Evolutionary conservation across 2,888 invertebrate genomes (phyloP), one percentile per base, ranked within the genome.

Genomic region (Nomada fucata): DNA sequence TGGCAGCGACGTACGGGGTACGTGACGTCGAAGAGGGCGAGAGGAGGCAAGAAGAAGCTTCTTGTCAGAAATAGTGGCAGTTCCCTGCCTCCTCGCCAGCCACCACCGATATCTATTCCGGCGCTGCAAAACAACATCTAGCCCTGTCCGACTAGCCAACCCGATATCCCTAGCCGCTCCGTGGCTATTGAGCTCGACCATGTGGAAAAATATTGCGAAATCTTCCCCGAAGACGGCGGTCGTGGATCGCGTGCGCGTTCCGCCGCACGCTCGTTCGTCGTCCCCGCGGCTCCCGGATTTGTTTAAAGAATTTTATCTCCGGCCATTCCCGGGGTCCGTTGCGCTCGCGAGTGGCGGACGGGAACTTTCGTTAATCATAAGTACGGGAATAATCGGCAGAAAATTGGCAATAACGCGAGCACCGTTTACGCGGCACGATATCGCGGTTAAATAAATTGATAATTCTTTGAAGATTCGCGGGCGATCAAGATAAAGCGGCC

Each of bases 91-190:
- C 91, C 86, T 89, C 91, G 91, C 91, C 92, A 94, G 94, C 94
- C 94, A 94, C 94, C 94, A 91, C 94, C 94, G 94, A 95, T 95
- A 94, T 94, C 94, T 94, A 94, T 93, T 94, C 93, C 94, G 94
- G 93, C 94, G 86, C 93, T 93, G 92, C 94, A 92, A 93, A 92
- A 92, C 92, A 93, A 93, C 93, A 90, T 89, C 89, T 92, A 92
- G 90, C 92, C 65, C 87, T 82, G 83, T 92, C 92, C 65, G 77
- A 83, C 82, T 70, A 75, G 85, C 85, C 80, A 76, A 72, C 63
- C 71, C 70, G 77, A 77, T 92, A 82, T 80, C 85, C 79, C 60
- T 60, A 18, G 82, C 50, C 69, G 68, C 84, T 53, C 85, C 85
- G 81, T 72, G 79, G 65, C 60, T 81, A 76, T 36, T 70, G 79